Percentiles rank a stretch among this genome's conserved stretches.
Evolutionary conservation across 2,888 invertebrate genomes (phyloP).

Genomic region (Venusia cambrica): DNA sequence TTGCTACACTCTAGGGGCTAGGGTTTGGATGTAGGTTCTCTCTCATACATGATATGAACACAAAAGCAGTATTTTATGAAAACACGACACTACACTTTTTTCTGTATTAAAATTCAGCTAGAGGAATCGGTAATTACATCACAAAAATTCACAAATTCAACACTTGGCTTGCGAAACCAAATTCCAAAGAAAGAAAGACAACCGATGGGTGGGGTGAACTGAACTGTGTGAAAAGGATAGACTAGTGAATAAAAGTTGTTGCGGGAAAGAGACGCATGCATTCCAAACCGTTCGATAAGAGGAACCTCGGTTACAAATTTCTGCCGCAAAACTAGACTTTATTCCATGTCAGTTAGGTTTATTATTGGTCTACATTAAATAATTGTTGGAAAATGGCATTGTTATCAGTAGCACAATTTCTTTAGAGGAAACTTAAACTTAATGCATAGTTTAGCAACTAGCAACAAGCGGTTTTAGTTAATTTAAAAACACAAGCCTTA

Average conservation of each 20-base stretch:
- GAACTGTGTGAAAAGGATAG: slow-evolving; percentile 39
- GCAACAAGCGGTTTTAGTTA: no score
- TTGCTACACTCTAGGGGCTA: slow-evolving; percentile 58
- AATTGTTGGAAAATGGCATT: no score
- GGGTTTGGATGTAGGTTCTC: no score
- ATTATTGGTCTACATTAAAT: slow-evolving; percentile 2
- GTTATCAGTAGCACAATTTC: no score
- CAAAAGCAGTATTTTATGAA: no score
- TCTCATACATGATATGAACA: slow-evolving; percentile 24
- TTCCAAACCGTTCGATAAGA: slow-evolving; percentile 46
- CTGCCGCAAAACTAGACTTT: slow-evolving; percentile 15
- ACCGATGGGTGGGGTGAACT: slow-evolving; percentile 49
- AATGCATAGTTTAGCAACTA: no score
- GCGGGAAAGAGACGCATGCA: slow-evolving; percentile 48
- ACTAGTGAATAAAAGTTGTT: slow-evolving; percentile 5
- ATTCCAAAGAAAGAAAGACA: slow-evolving; percentile 47
- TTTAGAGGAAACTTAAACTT: no score
- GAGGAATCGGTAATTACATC: neutral
- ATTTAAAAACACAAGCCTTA: no score
- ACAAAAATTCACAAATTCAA: slow-evolving; percentile 28
- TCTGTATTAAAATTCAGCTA: no score
- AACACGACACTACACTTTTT: no score
- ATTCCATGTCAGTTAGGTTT: neutral
- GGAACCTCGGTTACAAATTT: slow-evolving; percentile 19
- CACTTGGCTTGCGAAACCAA: slow-evolving; percentile 49